Conservation (phyloP, 1,140 invertebrate species). For the Drosophila ercepeae region DNA sequence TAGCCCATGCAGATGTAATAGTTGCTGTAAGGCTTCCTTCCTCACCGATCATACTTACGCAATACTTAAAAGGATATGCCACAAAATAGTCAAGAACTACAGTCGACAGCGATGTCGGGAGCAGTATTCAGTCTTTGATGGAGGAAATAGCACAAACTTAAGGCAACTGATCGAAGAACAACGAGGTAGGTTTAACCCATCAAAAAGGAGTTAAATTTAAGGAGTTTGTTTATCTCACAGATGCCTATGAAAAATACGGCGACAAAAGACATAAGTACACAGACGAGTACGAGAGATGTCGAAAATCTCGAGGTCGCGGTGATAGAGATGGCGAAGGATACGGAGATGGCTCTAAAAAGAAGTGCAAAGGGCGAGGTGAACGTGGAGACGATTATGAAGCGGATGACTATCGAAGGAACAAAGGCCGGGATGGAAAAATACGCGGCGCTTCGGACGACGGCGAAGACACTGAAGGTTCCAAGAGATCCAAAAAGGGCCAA, state of each 20-base stretch:
- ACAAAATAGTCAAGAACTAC: slow-evolving; percentile 60
- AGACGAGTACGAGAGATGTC: not conserved
- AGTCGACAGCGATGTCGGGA: slow-evolving; percentile 55
- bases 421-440: not conserved
- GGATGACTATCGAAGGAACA: not conserved
- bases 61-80: slow-evolving; percentile 59
- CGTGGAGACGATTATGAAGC: not conserved
- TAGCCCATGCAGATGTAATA: slow-evolving; percentile 30
- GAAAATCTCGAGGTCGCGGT: not conserved
- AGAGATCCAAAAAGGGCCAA: not conserved
- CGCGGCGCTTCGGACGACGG: not conserved
- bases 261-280: not conserved
- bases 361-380: not conserved
- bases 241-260: not conserved
- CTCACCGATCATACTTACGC: slow-evolving; percentile 55
- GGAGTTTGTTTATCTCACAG: not conserved
- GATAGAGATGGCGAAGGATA: not conserved
- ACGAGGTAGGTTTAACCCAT: slow-evolving; percentile 15
- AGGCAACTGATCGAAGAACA: slow-evolving; percentile 9
- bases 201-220: not conserved
- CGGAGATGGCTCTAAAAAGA: not conserved
- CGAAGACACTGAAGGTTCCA: not conserved
- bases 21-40: slow-evolving; percentile 22
- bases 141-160: slow-evolving; percentile 52
- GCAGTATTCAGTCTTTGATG: slow-evolving; percentile 57